Base-by-base conservation (phyloP, 1,140 invertebrate genomes). In the Drosophila subobscura region DNA sequence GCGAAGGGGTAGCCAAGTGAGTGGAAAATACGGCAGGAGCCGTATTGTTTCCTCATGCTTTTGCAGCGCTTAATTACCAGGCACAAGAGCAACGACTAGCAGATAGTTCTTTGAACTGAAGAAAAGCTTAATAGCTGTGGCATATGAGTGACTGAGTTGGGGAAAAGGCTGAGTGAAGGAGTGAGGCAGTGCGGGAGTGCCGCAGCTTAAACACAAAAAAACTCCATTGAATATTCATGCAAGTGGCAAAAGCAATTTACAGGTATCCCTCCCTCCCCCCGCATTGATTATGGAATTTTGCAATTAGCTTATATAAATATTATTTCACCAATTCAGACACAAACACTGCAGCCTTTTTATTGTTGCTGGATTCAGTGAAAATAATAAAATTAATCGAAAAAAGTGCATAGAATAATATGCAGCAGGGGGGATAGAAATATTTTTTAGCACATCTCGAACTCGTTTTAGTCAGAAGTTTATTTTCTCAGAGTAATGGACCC, bases 51-150 rank as follows among this genome's bases (percentile, higher is more conserved):
- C 73, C 53, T 37, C 47, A 12, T 12, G 33, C 33, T 46, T 56
- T 59, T 20, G 46, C 71, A 52, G 64, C 53, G 70, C 79, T 86
- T 85, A 86, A 85, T 85, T 85, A 81, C 81, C 77, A 72, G 47
- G 72, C 71, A 41, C 47, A 20, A 63, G 49, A 27, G 25, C 44
- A 27, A 4, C 10, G 33, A 37, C 2, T 10, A 3, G 33, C 12
- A 37, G 33, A 47, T 67, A 76, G 80, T 85, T 79, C 47, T 51
- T 72, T 56, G 66, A 84, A 63, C 67, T 56, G 57, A 27, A 46
- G 10, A 22, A 73, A 65, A 72, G 58, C 63, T 64, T 73, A 10
- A 10, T 33, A 16, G 14, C 10, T 25, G 46, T 20, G 40, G 16
- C 68, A 63, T 53, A 20, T 23, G 58, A 63, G 50, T 8, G 50